Percentiles rank a stretch among this genome's conserved stretches.
These are phyloP conservation scores for Drosophila persimilis DNA, from an alignment of 1,140 invertebrate genomes.

Conservation along the genomic window DNA sequence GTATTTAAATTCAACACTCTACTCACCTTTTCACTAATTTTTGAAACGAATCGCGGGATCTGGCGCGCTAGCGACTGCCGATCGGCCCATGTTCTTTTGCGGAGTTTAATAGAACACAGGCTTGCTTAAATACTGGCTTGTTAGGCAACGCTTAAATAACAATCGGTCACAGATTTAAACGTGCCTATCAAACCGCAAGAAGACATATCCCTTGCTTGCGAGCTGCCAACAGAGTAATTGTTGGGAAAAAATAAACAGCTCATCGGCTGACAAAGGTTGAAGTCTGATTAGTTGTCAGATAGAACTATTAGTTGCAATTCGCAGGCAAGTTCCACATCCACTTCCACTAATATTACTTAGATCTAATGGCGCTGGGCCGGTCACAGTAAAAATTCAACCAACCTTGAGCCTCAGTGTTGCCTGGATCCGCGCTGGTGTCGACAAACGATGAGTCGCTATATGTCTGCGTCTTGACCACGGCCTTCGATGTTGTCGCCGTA, in stretches of 20 bases:
- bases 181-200: constrained; percentile 25
- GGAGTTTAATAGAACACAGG: constrained; percentile 53
- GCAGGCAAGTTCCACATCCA: constrained; percentile 22
- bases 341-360: constrained; percentile 22
- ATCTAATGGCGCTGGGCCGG: constrained; percentile 25
- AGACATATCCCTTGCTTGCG: constrained; percentile 15
- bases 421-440: constrained; percentile 74
- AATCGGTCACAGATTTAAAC: constrained; percentile 41
- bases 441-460: constrained; percentile 68
- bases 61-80: constrained; percentile 25
- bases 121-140: constrained; percentile 16
- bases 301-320: constrained; percentile 6
- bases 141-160: constrained; percentile 56
- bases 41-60: constrained; percentile 48
- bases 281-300: background rate
- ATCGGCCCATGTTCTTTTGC: constrained; percentile 57
- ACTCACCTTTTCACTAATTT: constrained; percentile 46
- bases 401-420: constrained; percentile 83
- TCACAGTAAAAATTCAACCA: constrained; percentile 63
- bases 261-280: no score
- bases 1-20: constrained; percentile 52
- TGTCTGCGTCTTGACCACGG: constrained; percentile 67
- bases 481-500: constrained; percentile 76
- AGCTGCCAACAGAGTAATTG: background rate
- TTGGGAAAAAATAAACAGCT: no score